A percentile compares a stretch with the other conserved stretches of the same genome.
Conservation (phyloP, 2,113 vertebrate genomes). For the Stegostoma tigrinum region DNA sequence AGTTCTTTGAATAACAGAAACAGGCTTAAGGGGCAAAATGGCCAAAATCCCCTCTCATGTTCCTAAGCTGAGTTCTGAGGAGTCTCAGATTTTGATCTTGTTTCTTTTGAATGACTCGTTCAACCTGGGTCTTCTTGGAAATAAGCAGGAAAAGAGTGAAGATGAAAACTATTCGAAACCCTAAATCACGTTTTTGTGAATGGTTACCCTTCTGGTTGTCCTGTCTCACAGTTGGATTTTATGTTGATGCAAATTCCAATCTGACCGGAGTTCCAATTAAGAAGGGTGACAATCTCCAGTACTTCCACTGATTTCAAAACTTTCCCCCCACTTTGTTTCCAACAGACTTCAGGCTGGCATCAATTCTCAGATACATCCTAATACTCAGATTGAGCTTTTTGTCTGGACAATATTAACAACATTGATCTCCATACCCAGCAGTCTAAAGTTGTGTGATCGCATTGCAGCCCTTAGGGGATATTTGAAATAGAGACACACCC, state of each 20-base stretch:
- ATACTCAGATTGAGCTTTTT: background rate
- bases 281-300: background rate
- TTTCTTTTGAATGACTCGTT: too few relatives aligned
- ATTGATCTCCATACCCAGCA: background rate
- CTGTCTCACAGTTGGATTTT: background rate
- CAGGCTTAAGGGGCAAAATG: too few relatives aligned
- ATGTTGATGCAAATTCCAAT: background rate
- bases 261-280: background rate
- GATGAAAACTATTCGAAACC: background rate
- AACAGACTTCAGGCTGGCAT: background rate
- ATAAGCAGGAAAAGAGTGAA: background rate
- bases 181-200: background rate
- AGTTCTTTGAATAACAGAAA: too few relatives aligned
- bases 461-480: background rate
- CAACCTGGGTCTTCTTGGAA: background rate
- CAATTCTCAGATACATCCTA: background rate
- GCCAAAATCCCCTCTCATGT: too few relatives aligned
- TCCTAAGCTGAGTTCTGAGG: too few relatives aligned
- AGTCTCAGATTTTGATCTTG: too few relatives aligned
- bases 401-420: too few relatives aligned
- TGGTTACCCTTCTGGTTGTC: background rate
- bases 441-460: background rate
- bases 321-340: background rate
- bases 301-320: background rate
- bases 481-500: background rate